phyloP scores from a whole-genome alignment of 2,888 invertebrate species.

The Deroplatys truncata region DNA sequence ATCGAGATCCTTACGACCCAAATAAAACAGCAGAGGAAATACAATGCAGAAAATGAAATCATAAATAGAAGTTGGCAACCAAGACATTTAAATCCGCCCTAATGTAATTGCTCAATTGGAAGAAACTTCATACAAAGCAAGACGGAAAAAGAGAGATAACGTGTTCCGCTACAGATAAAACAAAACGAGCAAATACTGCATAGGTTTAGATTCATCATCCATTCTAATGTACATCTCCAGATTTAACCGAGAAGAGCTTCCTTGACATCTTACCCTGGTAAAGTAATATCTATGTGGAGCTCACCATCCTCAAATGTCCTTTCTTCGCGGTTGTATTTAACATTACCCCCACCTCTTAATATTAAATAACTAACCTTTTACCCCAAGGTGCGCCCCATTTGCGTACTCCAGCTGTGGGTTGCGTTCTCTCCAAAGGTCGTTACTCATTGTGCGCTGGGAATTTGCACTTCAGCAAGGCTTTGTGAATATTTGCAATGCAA shows the following conservation, averaged over 20 bases:
- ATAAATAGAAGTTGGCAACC: too few species aligned
- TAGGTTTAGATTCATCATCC: background rate
- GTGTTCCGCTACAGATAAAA: too few species aligned
- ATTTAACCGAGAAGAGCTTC: background rate
- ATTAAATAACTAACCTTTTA: slow-evolving; percentile 11
- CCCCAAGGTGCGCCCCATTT: background rate
- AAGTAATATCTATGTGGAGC: background rate
- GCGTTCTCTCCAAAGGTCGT: background rate
- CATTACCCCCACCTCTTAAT: background rate
- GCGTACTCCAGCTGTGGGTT: background rate
- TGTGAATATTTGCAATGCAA: slow-evolving; percentile 12
- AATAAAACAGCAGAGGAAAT: too few species aligned
- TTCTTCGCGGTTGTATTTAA: background rate
- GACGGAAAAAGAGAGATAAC: too few species aligned
- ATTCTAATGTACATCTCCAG: background rate
- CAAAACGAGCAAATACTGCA: background rate
- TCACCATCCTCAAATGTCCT: background rate
- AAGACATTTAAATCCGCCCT: too few species aligned
- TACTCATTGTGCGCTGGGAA: slow-evolving; percentile 2
- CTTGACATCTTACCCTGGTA: background rate
- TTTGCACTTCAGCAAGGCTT: slow-evolving; percentile 14
- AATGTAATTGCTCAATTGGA: too few species aligned
- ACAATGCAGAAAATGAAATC: too few species aligned
- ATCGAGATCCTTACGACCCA: too few species aligned
- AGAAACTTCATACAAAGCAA: too few species aligned